Evolutionary conservation across 2,797 vertebrate genomes (phyloP), one percentile per base, ranked within the genome.

Genomic region (Phalloptychus januarius): DNA sequence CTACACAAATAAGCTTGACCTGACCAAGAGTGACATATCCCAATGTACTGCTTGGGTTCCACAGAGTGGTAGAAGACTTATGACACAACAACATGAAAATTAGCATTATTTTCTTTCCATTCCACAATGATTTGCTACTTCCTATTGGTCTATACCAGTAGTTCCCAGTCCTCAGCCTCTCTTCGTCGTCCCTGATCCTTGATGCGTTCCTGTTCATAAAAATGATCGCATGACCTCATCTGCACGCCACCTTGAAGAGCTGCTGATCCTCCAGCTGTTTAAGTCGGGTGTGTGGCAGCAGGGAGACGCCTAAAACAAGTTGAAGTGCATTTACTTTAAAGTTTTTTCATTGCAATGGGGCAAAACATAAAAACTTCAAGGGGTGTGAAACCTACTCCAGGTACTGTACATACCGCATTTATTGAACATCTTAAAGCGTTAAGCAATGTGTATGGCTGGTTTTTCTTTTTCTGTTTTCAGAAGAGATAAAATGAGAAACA

Each of bases 401-500:
- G 40, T 25, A 15, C 48, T 38, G 48, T 54, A 31, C 70, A 52
- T 11, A 75, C 28, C 71, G 18, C 5, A 45, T 20, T 61, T 15
- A 63, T 44, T 45, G 46, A 46, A 38, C 46, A 28, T 72, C 77
- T 72, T n/a, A 52, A 7, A 52, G 44, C 20, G 23, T 74, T 50
- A 16, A 46, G 6, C 65, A 56, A 20, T 31, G 70, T 67, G 63
- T 20, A 67, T 40, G 63, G 20, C 38, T 20, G 36, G 2, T 16
- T 13, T 28, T 31, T 33, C 33, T 3, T 18, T 5, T 65, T 38
- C 13, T 54, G 5, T 40, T 72, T 44, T 31, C 23, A 11, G 38
- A 42, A 2, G 44, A 72, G 10, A 79, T 75, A n/a, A 71, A 77
- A 48, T 52, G 38, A 79, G 61, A 31, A 44, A 10, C 45, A 67